These are phyloP conservation scores for Euspilapteryx auroguttella DNA, from an alignment of 2,888 invertebrate species.

Conservation along the genomic window DNA sequence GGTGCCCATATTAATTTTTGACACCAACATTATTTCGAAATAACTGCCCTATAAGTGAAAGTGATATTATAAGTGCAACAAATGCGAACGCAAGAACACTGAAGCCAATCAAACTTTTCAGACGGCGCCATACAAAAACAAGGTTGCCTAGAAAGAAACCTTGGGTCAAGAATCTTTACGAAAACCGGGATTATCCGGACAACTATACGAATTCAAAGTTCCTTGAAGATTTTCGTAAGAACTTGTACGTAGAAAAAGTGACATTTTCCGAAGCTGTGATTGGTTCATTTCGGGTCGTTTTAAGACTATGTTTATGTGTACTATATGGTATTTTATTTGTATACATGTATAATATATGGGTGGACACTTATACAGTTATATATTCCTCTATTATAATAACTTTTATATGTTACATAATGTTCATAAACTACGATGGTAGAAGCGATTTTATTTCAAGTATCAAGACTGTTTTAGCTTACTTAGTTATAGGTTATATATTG, in stretches of 20 bases:
- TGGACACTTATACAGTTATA: slow-evolving; percentile 67
- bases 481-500: slow-evolving; percentile 84
- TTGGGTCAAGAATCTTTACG: slow-evolving; percentile 91
- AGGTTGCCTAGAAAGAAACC: slow-evolving; percentile 31
- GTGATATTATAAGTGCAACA: too few relatives aligned
- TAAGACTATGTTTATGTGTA: slow-evolving; percentile 78
- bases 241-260: slow-evolving; percentile 77
- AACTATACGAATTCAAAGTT: slow-evolving; percentile 91
- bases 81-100: too few relatives aligned
- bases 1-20: too few relatives aligned
- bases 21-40: too few relatives aligned
- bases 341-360: slow-evolving; percentile 70
- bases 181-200: slow-evolving; percentile 84
- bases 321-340: slow-evolving; percentile 74
- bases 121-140: slow-evolving; percentile 28
- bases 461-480: slow-evolving; percentile 78
- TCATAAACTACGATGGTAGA: slow-evolving; percentile 32
- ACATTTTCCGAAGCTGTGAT: slow-evolving; percentile 68
- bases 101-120: slow-evolving; percentile 29
- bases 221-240: slow-evolving; percentile 80
- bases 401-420: slow-evolving; percentile 64
- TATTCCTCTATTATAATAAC: slow-evolving; percentile 57
- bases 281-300: slow-evolving; percentile 77
- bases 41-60: too few relatives aligned
- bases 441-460: slow-evolving; percentile 58